Percentiles rank a stretch among this genome's conserved stretches.
Conservation (phyloP, 1,140 invertebrate genomes). For the Apis dorsata region DNA sequence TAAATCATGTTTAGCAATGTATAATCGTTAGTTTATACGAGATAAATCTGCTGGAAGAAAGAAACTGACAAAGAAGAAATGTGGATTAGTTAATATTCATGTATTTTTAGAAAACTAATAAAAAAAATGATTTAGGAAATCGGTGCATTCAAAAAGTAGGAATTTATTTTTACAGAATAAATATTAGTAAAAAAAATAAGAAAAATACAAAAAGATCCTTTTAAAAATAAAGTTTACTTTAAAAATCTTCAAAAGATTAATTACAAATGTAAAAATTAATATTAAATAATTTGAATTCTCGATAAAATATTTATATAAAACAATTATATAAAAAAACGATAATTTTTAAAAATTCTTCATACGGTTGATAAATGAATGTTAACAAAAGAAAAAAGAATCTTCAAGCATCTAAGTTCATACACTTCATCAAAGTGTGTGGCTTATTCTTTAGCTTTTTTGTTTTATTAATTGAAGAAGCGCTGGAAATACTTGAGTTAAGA, state of each 20-base stretch:
- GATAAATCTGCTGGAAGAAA: background rate
- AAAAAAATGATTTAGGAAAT: background rate
- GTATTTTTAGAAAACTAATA: background rate
- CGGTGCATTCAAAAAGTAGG: background rate
- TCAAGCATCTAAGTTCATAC: background rate
- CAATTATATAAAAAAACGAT: background rate
- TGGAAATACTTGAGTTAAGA: background rate
- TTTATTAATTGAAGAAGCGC: background rate
- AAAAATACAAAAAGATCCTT: no score
- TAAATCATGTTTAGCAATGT: background rate
- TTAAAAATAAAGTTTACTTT: no score
- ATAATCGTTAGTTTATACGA: background rate
- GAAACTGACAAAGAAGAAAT: constrained; percentile 1
- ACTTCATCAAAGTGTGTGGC: background rate
- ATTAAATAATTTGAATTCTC: no score
- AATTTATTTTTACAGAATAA: background rate
- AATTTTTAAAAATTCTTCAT: background rate
- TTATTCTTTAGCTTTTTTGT: background rate
- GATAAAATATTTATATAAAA: no score
- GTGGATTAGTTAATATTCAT: background rate
- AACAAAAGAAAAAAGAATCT: background rate
- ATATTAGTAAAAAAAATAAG: no score
- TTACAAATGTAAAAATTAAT: no score
- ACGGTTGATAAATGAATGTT: background rate
- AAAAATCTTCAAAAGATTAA: no score